Base-by-base conservation (phyloP, 2,113 vertebrate species). In the Agapornis roseicollis region DNA sequence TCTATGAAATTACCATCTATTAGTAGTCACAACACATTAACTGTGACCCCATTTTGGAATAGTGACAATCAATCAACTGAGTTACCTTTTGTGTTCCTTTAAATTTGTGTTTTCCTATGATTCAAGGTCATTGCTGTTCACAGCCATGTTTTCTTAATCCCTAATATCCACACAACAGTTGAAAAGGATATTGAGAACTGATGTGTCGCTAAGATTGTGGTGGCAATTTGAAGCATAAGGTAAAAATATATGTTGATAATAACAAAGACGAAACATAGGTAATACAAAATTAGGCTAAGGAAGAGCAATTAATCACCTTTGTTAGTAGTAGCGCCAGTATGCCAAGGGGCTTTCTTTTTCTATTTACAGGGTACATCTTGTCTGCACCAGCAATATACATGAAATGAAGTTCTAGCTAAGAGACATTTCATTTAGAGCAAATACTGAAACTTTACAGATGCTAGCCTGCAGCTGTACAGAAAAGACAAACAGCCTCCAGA, bases 401-500 rank as follows among this genome's bases (percentile, higher is more conserved):
- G 79, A 91, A 89, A 72, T 22, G 23, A 69, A 83, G 52, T 13
- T 91, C 72, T 77, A 85, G 66, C 63, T 84, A 41, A 80, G 55
- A 91, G 70, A 80, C 13, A 60, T 85, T 93, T 94, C 49, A 69
- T 85, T 85, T 35, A 80, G 64, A 94, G 60, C 52, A 94, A 96
- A 96, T 82, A 95, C 56, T 94, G 73, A 66, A 96, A 70, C 81
- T 89, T 85, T 89, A 68, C 81, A 93, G 73, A 89, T 79, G 58
- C 55, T 94, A 85, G 84, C 94, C 90, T 93, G 82, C 95, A 96
- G 85, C 70, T 85, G 68, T 69, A 82, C 31, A 78, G 89, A 80
- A 88, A 96, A 97, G 97, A 96, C 85, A 96, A 96, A 97, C 80
- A 97, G 87, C 97, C 93, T 94, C 27, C 25, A 96, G 96, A 93